Evolutionary conservation across 2,797 vertebrate species (phyloP), one percentile per base, ranked within the genome.

Genomic region (Onychomys arenicola): DNA sequence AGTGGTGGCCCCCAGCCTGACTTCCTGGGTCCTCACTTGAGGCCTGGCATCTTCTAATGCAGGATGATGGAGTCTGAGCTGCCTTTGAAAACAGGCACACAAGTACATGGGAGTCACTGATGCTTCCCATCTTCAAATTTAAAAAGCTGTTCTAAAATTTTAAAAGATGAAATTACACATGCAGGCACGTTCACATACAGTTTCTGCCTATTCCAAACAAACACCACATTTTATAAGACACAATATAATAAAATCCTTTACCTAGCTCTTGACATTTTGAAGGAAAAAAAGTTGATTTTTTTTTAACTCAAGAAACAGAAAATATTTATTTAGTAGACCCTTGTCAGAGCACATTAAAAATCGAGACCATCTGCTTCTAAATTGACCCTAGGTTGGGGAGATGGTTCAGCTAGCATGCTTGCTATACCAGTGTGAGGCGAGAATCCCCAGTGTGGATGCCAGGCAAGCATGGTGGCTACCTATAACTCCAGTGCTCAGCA

Each of bases 331-430:
- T 94, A 87, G 27, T 10, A 89, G 89, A 75, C 32, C 13, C 32
- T 75, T 49, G 5, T 93, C 40, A 97, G 25, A 89, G 87, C 8
- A 85, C 25, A 96, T 34, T 94, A 91, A 95, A 95, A 96, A 88
- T 92, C 29, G 83, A 5, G 57, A 69, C 17, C 11, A 69, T 89
- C 73, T 89, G 49, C n/a, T 93, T 96, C 90, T 81, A 96, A 95
- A 43, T 13, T 37, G 19, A 40, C 0, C n/a, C 34, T 52, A 19
- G 84, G 32, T 32, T 55, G 21, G 21, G 23, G 84, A 86, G 34
- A 52, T 4, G 2, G 85, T 21, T 40, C 52, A 40, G 49, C 37
- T 40, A 40, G 19, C 6, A 49, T n/a, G 40, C n/a, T 71, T 40
- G 67, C 63, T 73, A 9, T 25, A 73, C 14, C 49, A 57, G 13